Evolutionary conservation across 1,140 invertebrate genomes (phyloP), one percentile per base, ranked within the genome.

Genomic region (Drosophila novamexicana): DNA sequence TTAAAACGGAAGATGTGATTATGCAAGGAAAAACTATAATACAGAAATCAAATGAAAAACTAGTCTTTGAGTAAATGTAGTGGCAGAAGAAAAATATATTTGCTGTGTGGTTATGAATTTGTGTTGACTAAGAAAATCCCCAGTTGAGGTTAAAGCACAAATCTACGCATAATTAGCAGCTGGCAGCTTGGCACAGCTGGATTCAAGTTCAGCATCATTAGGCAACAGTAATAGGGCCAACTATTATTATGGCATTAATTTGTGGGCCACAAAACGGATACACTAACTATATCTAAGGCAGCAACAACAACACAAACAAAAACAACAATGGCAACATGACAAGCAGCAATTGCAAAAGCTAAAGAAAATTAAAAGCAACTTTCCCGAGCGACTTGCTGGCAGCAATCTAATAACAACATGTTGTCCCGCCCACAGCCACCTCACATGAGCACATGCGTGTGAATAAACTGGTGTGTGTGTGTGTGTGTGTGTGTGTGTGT

Each of bases 391-490:
- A 89, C 70, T 89, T 83, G 77, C 68, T 64, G 62, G 66, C 84
- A 89, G 86, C 83, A 88, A 88, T 88, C 84, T 88, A 88, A 88
- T 88, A 88, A 88, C 84, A 88, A 83, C 83, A 88, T 86, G 86
- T 86, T 79, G 83, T 68, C 57, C n/a, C 14, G 8, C 37, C 40
- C 32, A 29, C 42, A 40, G 12, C n/a, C 32, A 16, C 14, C 8
- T 10, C 52, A 44, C 47, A 44, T 45, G 18, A 68, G 58, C 57
- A 61, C 40, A 61, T 61, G 37, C 40, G 62, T 36, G 42, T 59
- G 14, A 58, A 12, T 36, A 12, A 5, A 0, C 22, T 29, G 18
- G 16, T 32, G 34, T 45, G 40, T 22, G 32, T 54, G 34, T 45
- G 40, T 22, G 32, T 54, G 16, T 22, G 34, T 45, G 40, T 22